Base-by-base conservation (phyloP, 2,888 invertebrate genomes). In the Pyralis farinalis region DNA sequence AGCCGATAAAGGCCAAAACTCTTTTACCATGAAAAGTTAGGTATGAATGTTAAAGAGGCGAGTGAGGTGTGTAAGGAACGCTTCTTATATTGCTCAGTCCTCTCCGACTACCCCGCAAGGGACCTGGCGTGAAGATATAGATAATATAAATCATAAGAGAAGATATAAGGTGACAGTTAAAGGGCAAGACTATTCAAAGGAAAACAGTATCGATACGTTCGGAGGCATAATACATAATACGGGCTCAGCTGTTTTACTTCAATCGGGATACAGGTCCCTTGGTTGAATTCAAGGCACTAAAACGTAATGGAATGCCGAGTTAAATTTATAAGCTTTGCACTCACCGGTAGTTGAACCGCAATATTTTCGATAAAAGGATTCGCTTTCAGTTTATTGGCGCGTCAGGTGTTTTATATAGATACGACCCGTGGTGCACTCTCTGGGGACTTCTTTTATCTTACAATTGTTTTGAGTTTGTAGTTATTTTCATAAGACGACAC, bases 141-240 rank as follows among this genome's bases (percentile, higher is more conserved):
- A 16, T 16, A 16, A 16, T 16, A 16, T 34, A 60, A 66, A 68
- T 66, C 58, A 63, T 57, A 57, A 49, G 49, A n/a, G 37, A 31
- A 53, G 59, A 60, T 56, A 71, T 77, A 72, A 72, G 42, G 49
- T 42, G 59, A 65, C 70, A 63, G 51, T 67, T 77, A 74, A 78
- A 55, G 52, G 60, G 58, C 51, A 30, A 34, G 29, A 58, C 49
- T 67, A 78, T 74, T 73, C 74, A 70, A 49, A 55, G 56, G 53
- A 55, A 58, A 59, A 56, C 58, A 60, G 62, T 65, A 70, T 74
- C 63, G 65, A 67, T 64, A 71, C 65, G 63, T 61, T 59, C 54
- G 58, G 53, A 50, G 56, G 63, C 70, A 70, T 72, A 68, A 72
- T 76, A n/a, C n/a, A n/a, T n/a, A n/a, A n/a, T 75, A 65, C 53